Conservation (phyloP, 2,113 vertebrate genomes). For the Ciconia stormi region DNA sequence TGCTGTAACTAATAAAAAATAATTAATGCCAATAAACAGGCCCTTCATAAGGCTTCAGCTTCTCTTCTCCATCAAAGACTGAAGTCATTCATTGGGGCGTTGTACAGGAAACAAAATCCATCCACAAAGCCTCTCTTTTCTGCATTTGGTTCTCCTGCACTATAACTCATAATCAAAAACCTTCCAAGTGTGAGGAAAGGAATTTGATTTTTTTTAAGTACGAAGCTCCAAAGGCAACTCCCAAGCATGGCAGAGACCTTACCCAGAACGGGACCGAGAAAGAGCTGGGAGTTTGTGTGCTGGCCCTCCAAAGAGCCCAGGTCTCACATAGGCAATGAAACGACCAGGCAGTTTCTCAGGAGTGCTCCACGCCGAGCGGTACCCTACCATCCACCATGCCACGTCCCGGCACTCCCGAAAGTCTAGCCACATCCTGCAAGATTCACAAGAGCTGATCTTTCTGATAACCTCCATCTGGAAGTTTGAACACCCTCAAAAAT, state of each 20-base stretch:
- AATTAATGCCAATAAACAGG: conserved; percentile 72
- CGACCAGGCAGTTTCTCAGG: background rate
- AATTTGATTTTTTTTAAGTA: background rate
- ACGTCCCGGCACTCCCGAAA: rapidly evolving
- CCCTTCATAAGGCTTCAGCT: conserved; percentile 47
- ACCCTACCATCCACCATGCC: background rate
- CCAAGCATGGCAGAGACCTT: background rate
- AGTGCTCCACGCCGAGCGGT: rapidly evolving
- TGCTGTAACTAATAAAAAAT: conserved; percentile 70
- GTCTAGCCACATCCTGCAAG: background rate
- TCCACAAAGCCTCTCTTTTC: background rate
- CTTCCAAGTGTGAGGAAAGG: rapidly evolving
- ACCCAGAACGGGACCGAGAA: background rate
- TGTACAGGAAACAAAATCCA: background rate
- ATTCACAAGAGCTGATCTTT: background rate
- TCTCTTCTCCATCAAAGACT: conserved; percentile 58
- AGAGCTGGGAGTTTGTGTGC: background rate
- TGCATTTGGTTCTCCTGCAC: background rate
- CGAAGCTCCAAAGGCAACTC: background rate
- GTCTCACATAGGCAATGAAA: rapidly evolving
- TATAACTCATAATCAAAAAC: background rate
- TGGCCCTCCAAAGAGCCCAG: background rate
- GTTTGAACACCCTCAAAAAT: background rate
- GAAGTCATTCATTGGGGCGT: background rate
- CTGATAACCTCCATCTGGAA: background rate